Conservation (phyloP, 1,140 invertebrate genomes). For the Bombus waltoni region DNA sequence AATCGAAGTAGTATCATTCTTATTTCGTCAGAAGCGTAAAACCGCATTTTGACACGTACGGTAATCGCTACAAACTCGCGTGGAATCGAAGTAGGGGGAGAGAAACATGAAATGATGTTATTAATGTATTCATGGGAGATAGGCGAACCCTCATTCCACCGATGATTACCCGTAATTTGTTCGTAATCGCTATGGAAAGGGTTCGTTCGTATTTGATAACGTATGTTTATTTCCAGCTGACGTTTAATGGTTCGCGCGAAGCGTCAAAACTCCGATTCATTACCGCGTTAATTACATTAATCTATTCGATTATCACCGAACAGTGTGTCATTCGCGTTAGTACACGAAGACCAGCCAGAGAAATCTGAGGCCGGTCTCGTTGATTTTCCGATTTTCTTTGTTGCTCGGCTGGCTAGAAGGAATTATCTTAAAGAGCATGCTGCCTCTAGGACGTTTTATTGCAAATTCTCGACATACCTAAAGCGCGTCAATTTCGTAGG, state of each 20-base stretch:
- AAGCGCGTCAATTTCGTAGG: background rate
- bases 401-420: background rate
- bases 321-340: background rate
- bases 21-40: slow-evolving; percentile 41
- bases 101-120: slow-evolving; percentile 66
- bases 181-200: slow-evolving; percentile 70
- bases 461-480: background rate
- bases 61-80: slow-evolving; percentile 61
- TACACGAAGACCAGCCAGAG: too few relatives aligned
- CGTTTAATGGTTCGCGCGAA: background rate
- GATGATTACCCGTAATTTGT: slow-evolving; percentile 74
- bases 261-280: background rate
- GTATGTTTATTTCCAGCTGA: slow-evolving; percentile 53
- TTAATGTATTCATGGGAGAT: slow-evolving; percentile 75
- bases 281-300: slow-evolving; percentile 5
- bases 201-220: slow-evolving; percentile 67
- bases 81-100: slow-evolving; percentile 41
- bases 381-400: background rate
- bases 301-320: background rate
- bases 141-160: slow-evolving; percentile 69
- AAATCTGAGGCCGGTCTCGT: background rate
- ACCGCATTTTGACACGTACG: slow-evolving; percentile 73
- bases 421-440: background rate
- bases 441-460: background rate
- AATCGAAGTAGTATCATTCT: background rate